These are phyloP conservation scores for Hyles lineata DNA, from an alignment of 2,888 invertebrate species.

Conservation along the genomic window DNA sequence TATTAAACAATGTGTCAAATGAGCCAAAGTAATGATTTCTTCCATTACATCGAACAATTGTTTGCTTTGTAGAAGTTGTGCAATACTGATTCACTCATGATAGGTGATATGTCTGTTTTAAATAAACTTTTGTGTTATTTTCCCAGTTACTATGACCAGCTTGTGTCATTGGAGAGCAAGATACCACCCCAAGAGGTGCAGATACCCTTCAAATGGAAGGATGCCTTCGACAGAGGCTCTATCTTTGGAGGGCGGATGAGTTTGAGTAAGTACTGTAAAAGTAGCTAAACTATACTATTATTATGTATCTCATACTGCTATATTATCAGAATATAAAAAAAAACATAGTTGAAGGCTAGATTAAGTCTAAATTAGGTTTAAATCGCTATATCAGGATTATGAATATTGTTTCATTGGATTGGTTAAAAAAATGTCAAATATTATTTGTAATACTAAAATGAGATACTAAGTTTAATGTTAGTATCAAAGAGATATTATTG, in stretches of 20 bases:
- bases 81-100: background rate
- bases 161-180: conserved; percentile 95
- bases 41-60: background rate
- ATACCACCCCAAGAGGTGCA: conserved; percentile 97
- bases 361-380: no score
- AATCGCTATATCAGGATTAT: no score
- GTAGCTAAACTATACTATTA: background rate
- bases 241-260: conserved; percentile 96
- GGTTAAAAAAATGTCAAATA: no score
- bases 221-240: conserved; percentile 98
- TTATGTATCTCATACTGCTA: no score
- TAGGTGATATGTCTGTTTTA: background rate
- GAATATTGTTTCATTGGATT: no score
- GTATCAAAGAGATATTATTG: background rate
- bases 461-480: no score
- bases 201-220: conserved; percentile 99
- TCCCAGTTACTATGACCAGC: conserved; percentile 97
- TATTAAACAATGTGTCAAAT: no score
- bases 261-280: conserved; percentile 89
- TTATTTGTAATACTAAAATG: no score
- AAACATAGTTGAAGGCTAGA: no score
- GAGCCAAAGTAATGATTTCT: background rate
- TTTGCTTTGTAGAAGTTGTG: background rate
- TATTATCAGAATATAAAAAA: background rate
- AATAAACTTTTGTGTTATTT: background rate